Conservation (phyloP, 1,140 invertebrate species). For the Octopus bimaculoides region DNA sequence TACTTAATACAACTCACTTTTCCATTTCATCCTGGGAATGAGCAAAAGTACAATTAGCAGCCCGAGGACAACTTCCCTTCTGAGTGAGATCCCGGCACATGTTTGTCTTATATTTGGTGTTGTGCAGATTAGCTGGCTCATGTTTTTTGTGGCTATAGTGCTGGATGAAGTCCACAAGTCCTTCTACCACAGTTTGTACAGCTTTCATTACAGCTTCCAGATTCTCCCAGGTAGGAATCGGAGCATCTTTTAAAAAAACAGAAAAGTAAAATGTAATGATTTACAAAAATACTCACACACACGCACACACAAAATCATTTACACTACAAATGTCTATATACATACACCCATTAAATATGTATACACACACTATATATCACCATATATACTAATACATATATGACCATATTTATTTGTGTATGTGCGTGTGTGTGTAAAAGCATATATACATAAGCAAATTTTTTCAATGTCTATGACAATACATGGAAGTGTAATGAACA, state of each 20-base stretch:
- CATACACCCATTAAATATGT: too few species aligned
- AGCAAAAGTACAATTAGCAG: slow-evolving; percentile 85
- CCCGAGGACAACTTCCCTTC: slow-evolving; percentile 78
- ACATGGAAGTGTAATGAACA: too few species aligned
- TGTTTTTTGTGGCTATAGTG: slow-evolving; percentile 66
- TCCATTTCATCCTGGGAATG: slow-evolving; percentile 89
- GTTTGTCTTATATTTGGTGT: slow-evolving; percentile 84
- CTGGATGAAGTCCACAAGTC: slow-evolving; percentile 81
- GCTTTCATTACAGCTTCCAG: slow-evolving; percentile 73
- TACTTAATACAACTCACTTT: slow-evolving; percentile 60
- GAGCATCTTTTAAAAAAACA: slow-evolving; percentile 63
- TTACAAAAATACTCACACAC: too few species aligned
- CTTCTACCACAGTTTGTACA: slow-evolving; percentile 77
- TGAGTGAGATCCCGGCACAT: slow-evolving; percentile 82
- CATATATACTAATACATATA: too few species aligned
- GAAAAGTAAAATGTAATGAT: too few species aligned
- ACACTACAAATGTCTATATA: too few species aligned
- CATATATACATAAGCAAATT: too few species aligned
- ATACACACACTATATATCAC: too few species aligned
- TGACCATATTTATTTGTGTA: too few species aligned
- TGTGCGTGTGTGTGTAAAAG: too few species aligned
- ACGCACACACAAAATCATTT: too few species aligned
- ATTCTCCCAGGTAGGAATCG: slow-evolving; percentile 65
- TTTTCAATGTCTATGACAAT: too few species aligned
- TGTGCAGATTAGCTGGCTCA: slow-evolving; percentile 64